Base-by-base conservation (phyloP, 1,140 invertebrate genomes). In the Drosophila murphyi region DNA sequence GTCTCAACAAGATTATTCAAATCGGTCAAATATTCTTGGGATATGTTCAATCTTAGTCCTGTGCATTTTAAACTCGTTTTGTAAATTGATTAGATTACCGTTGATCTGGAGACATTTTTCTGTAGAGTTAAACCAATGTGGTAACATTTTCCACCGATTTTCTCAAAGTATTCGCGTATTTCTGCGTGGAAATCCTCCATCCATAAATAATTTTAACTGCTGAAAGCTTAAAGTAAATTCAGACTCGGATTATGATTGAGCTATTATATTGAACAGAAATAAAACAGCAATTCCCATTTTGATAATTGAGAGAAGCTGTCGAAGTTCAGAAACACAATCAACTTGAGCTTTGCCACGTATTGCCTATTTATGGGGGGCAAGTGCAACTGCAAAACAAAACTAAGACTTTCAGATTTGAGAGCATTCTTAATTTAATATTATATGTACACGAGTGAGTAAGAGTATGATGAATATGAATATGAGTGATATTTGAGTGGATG, bases 21-120 rank as follows among this genome's bases (percentile, higher is more conserved):
- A 45, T 74, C 72, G 3, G 72, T 74, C 64, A 56, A 70, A 12
- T 74, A 62, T 5, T 12, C 20, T 2, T 8, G n/a, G 6, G 57
- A 63, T 3, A 10, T 43, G 3, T 62, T 34, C 1, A 62, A 32
- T 3, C 2, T 12, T 2, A 5, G 1, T 35, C 43, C 8, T 12
- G 8, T 5, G 0, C 20, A 74, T 3, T 12, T 74, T 57, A 3
- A 1, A 0, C 5, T 43, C 2, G 29, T 29, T 57, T 35, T 74
- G 65, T 6, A 57, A 37, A 51, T 70, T 69, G 7, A 70, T 32
- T 3, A 74, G 52, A 57, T 74, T 6, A 6, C 51, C 65, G 0
- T 32, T 28, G 5, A 70, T 7, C 29, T 28, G 35, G 8, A 37
- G 72, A 57, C 72, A 74, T 3, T 28, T 43, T 37, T 62, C 41